These are phyloP conservation scores for Drosophila emarginata DNA, from an alignment of 2,888 invertebrate genomes.

Conservation along the genomic window DNA sequence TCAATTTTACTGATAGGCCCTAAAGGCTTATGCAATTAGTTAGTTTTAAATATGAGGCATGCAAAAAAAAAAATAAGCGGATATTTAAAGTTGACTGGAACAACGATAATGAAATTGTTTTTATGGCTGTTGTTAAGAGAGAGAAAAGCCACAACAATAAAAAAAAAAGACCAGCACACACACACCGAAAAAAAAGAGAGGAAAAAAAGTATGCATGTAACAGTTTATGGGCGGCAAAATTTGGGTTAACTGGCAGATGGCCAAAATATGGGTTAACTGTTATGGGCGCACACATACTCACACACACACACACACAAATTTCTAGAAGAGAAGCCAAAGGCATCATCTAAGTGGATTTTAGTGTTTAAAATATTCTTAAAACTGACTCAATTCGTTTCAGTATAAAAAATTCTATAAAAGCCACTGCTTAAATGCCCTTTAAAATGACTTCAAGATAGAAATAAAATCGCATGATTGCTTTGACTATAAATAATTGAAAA, in stretches of 20 bases:
- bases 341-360: constrained; percentile 5
- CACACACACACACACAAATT: neutral
- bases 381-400: neutral
- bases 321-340: neutral
- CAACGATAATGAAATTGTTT: constrained; percentile 14
- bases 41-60: constrained; percentile 12
- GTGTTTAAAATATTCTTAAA: constrained; percentile 5
- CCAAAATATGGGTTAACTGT: constrained; percentile 22
- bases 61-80: neutral
- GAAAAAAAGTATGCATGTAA: constrained; percentile 7
- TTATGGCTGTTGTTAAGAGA: neutral
- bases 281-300: constrained; percentile 14
- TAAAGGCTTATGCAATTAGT: constrained; percentile 1
- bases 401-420: neutral
- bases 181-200: neutral
- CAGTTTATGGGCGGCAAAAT: constrained; percentile 16
- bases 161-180: neutral
- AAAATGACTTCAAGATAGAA: too few species aligned
- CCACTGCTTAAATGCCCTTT: neutral
- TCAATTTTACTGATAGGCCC: constrained; percentile 34
- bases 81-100: neutral
- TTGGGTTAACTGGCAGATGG: constrained; percentile 17
- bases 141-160: constrained; percentile 8
- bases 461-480: too few species aligned
- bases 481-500: too few species aligned